A percentile compares a stretch with the other conserved stretches of the same genome.
Conservation (phyloP, 2,113 vertebrate species). For the Pomatorhinus ruficollis region DNA sequence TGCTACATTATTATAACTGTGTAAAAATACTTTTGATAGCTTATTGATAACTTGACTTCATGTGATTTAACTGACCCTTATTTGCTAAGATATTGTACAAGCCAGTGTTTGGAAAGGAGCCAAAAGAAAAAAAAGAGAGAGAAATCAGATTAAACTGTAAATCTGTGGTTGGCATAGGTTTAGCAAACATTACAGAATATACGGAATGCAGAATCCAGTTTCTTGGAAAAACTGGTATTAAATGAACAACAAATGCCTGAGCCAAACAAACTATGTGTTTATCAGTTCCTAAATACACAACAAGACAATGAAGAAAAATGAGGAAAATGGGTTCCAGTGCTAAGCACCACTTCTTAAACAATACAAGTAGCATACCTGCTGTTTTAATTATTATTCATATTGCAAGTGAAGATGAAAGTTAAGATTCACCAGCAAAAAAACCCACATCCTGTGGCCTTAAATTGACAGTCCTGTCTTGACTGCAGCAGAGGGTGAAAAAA, state of each 20-base stretch:
- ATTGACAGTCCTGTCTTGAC: background rate
- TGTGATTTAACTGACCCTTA: slow-evolving; percentile 36
- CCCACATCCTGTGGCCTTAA: background rate
- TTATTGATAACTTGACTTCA: slow-evolving; percentile 6
- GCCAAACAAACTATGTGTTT: background rate
- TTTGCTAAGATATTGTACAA: background rate
- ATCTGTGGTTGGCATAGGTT: background rate
- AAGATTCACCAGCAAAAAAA: background rate
- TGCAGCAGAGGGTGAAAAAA: background rate
- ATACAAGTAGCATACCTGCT: background rate
- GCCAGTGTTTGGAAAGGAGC: background rate
- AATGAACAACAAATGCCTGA: slow-evolving; percentile 7
- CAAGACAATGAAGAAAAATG: background rate
- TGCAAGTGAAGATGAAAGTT: slow-evolving; percentile 27
- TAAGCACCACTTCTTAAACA: background rate
- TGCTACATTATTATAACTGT: background rate
- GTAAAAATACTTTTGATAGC: slow-evolving; percentile 17
- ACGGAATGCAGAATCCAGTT: background rate
- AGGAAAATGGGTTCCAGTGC: background rate
- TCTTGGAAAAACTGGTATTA: slow-evolving; percentile 12
- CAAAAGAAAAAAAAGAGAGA: background rate
- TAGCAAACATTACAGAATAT: background rate
- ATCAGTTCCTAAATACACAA: background rate
- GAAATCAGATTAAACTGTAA: slow-evolving; percentile 44
- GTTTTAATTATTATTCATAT: background rate